These are phyloP conservation scores for Phocoena sinus DNA, from an alignment of 2,113 vertebrate species.

Conservation along the genomic window DNA sequence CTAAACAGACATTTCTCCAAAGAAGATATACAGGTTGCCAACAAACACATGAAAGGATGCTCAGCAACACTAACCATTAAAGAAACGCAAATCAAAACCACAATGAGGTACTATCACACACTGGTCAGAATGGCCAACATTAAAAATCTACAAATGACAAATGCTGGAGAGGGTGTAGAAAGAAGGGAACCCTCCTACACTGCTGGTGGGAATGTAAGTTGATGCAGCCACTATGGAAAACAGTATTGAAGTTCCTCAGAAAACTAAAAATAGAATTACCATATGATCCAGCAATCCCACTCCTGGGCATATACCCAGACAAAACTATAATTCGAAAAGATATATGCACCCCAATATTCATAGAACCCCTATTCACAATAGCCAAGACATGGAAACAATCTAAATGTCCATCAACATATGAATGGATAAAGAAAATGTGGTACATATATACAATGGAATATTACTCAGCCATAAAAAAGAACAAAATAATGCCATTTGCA, in stretches of 20 bases:
- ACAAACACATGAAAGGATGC: neutral
- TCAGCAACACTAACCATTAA: neutral
- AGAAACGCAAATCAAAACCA: neutral
- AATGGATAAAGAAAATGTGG: neutral
- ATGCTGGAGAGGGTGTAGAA: neutral
- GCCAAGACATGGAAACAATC: neutral
- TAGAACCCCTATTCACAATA: neutral
- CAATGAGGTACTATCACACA: neutral
- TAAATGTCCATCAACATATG: neutral
- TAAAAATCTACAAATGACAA: neutral
- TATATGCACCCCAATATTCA: neutral
- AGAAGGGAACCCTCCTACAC: neutral
- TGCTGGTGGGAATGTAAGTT: neutral
- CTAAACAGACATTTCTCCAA: neutral
- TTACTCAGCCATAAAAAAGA: neutral
- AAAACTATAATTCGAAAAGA: neutral
- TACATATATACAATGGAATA: neutral
- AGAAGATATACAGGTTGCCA: neutral
- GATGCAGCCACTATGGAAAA: neutral
- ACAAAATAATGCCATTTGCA: neutral
- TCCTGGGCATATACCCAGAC: neutral
- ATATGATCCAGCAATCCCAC: neutral
- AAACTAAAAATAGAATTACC: neutral
- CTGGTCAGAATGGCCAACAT: neutral
- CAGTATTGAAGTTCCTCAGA: neutral